Evolutionary conservation across 2,113 vertebrate genomes (phyloP), one percentile per base, ranked within the genome.

Genomic region (Buteo buteo): DNA sequence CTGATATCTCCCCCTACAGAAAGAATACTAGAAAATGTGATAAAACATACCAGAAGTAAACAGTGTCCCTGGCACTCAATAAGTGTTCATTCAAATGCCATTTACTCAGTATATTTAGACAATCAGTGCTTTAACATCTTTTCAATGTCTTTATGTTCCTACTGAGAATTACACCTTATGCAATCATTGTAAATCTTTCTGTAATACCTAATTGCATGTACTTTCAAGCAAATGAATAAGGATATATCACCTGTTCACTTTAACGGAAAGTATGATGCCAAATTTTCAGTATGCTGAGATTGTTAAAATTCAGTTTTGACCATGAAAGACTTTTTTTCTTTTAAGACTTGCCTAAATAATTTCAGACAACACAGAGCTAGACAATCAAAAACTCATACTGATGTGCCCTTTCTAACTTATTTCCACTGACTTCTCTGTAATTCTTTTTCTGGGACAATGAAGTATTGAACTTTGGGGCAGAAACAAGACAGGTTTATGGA

Each of bases 1-100:
- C 93, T 97, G 95, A 96, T 97, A 97, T 93, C 90, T 96, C 93
- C 95, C 94, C 93, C 92, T 95, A 86, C 82, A 94, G 95, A 90
- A 76, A 94, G 90, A 96, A 97, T 90, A 96, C 91, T 90, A 95
- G 45, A 96, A 95, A 96, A 88, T 78, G 64, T 57, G 89, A 91
- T 93, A 96, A 96, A 97, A 97, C 88, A 97, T 94, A 95, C 55
- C 76, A 89, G 80, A 96, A 93, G 96, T 97, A 96, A 97, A 88
- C 72, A 96, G 81, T 92, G 90, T 91, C 82, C 90, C 93, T 54
- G 77, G 55, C 89, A 95, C 87, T 93, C 82, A 94, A 64, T 90
- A 87, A 96, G 74, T 96, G 88, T 89, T 84, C 95, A 96, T 96
- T 96, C 88, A 96, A 94, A 96, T 95, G 84, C 81, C 95, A 97